Base-by-base conservation (phyloP, 2,888 invertebrate species). In the Vanessa cardui region DNA sequence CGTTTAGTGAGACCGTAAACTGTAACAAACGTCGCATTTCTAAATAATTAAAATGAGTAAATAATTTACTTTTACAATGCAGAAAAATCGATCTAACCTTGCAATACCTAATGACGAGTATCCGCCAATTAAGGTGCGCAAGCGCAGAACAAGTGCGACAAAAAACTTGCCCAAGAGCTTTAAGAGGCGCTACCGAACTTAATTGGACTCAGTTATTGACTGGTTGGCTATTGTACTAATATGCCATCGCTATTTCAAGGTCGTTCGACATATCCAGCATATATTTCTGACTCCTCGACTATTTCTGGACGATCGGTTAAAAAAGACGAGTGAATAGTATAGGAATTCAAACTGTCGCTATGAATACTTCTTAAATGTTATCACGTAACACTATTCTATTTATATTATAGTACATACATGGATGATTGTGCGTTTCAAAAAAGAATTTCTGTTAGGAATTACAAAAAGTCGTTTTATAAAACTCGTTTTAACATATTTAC, bases 121-220 rank as follows among this genome's bases (percentile, higher is more conserved):
- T 88, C 88, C 88, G 89, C 87, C 90, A 90, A 90, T 90, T 91
- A 91, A 88, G 81, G 75, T 71, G 70, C 76, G 78, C 76, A 79
- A 76, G 80, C 74, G 74, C 76, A 75, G 76, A 73, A 78, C 77
- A 62, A 64, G 61, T 65, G 77, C 80, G 85, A 88, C 89, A 92
- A 92, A 92, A 39, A 92, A 92, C 87, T 89, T 77, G 90, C 84
- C 84, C 73, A 78, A 76, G 83, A 78, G 80, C 80, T 80, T 81
- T 79, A 83, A 78, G 84, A 88, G 89, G 91, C 89, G 90, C 91
- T 90, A 87, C 89, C 88, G 86, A 89, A 88, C 87, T 89, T 91
- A 91, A 92, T 91, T 92, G 89, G 89, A 81, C 79, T 77, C 77
- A 74, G 75, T 86, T 87, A 87, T 86, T 83, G 88, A 81, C 83